Evolutionary conservation across 1,140 invertebrate species (phyloP), one percentile per base, ranked within the genome.

Genomic region (Brachionus sp.): DNA sequence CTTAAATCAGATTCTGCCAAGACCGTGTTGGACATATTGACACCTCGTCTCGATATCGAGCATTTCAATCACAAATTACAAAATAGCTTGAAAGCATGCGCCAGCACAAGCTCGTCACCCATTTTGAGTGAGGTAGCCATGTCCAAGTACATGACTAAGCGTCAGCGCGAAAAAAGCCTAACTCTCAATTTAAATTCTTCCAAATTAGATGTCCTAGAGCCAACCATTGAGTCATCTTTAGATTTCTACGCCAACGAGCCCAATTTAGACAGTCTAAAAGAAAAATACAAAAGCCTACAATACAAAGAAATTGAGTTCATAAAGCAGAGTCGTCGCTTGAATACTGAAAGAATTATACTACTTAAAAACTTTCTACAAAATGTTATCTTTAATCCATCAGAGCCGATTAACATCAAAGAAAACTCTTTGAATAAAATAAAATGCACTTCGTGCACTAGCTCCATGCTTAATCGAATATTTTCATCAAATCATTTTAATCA

Each of bases 381-480:
- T 75, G 19, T 75, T 13, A 7, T 75, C 0, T 39, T 46, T 0
- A 70, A 35, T 16, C 66, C 35, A 5, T 39, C 6, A 0, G 66
- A 70, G 19, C 35, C 66, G 13, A 39, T 70, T 19, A 39, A 39
- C 37, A 37, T 70, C 9, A 70, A 70, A 70, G 66, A 70, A 70
- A 70, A 39, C 19, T 9, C 23, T 13, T 39, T 75, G 42, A 75
- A 75, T 46, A 75, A 75, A 25, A 75, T 75, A 42, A 75, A 75
- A 23, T 75, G 70, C 44, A 46, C 70, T 10, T 75, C 70, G 16
- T 75, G 70, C 33, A 46, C 70, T 12, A 44, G 42, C 25, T 75
- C 70, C 9, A 75, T 75, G 39, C 44, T 75, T 44, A 46, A 46
- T 46, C 37, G 70, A 10, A 46, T 75, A 44, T 75, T 46, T 75